Evolutionary conservation across 1,140 invertebrate species (phyloP), one percentile per base, ranked within the genome.

Genomic region (Trissolcus basalis): DNA sequence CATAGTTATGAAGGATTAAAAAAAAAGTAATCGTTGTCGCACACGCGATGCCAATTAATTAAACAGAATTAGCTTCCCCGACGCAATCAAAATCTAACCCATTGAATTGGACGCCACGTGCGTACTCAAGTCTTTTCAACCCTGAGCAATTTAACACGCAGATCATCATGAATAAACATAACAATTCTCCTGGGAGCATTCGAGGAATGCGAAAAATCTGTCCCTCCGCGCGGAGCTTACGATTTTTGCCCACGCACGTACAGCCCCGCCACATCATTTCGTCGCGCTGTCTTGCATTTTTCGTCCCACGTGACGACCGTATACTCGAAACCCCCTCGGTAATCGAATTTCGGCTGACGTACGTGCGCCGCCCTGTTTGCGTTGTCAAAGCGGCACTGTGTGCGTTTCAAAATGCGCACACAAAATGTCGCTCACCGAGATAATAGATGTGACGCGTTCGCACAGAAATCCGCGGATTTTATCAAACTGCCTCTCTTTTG

Each of bases 161-260:
- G 65, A 64, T 75, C 64, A 75, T 75, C 72, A 75, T 75, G 72
- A 75, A 75, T 75, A 75, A 75, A 75, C 72, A 75, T 69, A 75
- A 69, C 69, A 69, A 69, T 69, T 75, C 64, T 75, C 72, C 45
- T 19, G 64, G 68, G 72, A 68, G 59, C 54, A 50, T 54, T 69
- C 43, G 72, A 68, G 64, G 72, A 75, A 56, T 69, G 64, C 43
- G 64, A 75, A 75, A 75, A 75, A 75, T 75, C 72, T 75, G 72
- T 69, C 72, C 64, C 72, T 64, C 11, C 14, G 35, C 44, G 55
- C 55, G 56, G 19, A 54, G 44, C 63, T 74, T 74, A 64, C 53
- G 63, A 75, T 61, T 63, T 51, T 41, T 53, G 45, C 63, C 56
- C 71, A 68, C 70, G 55, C 58, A 68, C 47, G 59, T 59, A 56